Evolutionary conservation across 2,113 vertebrate species (phyloP).

Genomic region (Ptychochromis oligacanthus): DNA sequence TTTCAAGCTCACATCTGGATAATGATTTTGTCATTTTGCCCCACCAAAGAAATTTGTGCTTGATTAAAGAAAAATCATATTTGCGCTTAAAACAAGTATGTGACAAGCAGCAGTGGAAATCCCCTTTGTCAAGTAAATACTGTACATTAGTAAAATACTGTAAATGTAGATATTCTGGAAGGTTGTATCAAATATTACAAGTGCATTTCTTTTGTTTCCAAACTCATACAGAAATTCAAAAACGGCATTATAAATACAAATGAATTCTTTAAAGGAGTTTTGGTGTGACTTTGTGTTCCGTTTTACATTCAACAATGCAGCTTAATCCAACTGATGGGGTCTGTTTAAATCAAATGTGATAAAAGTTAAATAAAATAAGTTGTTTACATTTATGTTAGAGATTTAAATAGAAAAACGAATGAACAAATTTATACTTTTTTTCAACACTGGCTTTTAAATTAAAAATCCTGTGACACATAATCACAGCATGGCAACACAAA

Average conservation of each 20-base stretch:
- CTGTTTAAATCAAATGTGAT: conserved; percentile 19
- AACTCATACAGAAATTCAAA: conserved; percentile 34
- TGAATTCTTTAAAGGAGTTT: conserved; percentile 28
- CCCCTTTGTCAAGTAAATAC: conserved; percentile 43
- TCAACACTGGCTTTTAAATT: conserved; percentile 32
- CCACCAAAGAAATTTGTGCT: conserved; percentile 9
- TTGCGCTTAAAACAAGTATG: conserved; percentile 6
- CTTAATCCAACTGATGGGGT: conserved; percentile 20
- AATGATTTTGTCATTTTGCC: not conserved
- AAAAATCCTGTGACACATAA: conserved; percentile 42
- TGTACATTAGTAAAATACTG: conserved; percentile 47
- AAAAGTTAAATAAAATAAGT: conserved; percentile 27
- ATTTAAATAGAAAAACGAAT: conserved; percentile 56
- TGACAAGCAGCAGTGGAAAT: conserved; percentile 27
- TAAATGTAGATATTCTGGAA: conserved; percentile 29
- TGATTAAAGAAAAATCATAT: not conserved
- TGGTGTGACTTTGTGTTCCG: conserved; percentile 38
- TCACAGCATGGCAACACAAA: conserved; percentile 68
- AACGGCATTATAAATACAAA: conserved; percentile 39
- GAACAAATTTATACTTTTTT: conserved; percentile 30
- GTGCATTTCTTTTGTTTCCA: conserved; percentile 54
- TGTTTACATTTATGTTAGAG: conserved; percentile 22
- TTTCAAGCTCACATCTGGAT: not conserved
- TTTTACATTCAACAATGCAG: conserved; percentile 61
- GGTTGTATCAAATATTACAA: conserved; percentile 45